Conservation (phyloP, 2,113 vertebrate genomes). For the Xyrauchen texanus region DNA sequence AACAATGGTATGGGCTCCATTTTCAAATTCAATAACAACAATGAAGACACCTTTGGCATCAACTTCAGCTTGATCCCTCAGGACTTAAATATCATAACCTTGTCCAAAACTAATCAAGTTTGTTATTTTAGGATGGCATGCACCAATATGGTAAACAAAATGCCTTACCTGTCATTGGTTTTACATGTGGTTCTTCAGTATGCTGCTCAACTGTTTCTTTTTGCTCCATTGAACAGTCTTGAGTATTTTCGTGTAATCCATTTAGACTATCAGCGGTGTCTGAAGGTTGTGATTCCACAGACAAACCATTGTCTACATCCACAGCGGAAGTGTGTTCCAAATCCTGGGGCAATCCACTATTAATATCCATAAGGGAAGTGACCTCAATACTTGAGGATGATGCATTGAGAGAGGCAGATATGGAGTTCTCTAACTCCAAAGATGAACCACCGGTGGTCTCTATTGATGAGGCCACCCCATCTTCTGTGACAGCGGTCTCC, state of each 20-base stretch:
- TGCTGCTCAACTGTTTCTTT: neutral
- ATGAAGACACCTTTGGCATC: no score
- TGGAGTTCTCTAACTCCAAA: constrained; percentile 17
- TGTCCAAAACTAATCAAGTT: neutral
- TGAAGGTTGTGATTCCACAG: neutral
- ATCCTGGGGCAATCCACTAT: constrained; percentile 10
- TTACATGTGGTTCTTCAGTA: constrained; percentile 7
- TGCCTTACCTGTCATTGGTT: constrained; percentile 34
- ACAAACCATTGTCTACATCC: constrained; percentile 25
- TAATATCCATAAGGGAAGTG: constrained; percentile 34
- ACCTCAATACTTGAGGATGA: constrained; percentile 16
- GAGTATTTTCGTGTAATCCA: constrained; percentile 16
- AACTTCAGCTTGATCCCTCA: no score
- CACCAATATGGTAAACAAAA: neutral
- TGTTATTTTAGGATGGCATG: neutral
- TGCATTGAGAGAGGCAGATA: neutral
- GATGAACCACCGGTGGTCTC: neutral
- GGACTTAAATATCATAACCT: neutral
- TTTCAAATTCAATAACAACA: no score
- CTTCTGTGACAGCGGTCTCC: neutral
- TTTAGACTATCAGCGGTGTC: constrained; percentile 20
- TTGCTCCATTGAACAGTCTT: constrained; percentile 6
- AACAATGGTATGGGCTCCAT: no score
- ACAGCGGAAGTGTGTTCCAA: neutral
- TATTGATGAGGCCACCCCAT: neutral